phyloP scores from a whole-genome alignment of 2,888 invertebrate genomes.

The Drosophila mettleri region DNA sequence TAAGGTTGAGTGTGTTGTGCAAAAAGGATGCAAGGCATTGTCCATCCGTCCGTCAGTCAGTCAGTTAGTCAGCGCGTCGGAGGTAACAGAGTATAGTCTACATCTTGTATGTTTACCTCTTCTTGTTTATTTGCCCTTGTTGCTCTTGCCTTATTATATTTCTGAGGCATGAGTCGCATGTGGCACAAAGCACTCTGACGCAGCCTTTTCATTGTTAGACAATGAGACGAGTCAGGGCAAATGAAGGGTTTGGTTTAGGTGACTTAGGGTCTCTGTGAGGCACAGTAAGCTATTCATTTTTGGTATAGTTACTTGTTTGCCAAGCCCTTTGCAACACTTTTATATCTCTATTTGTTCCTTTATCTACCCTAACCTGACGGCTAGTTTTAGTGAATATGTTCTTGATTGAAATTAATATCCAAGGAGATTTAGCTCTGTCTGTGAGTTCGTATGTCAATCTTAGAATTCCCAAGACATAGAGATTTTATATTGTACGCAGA shows the following conservation, averaged over 20 bases:
- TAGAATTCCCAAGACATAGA: too few relatives aligned
- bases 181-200: conserved; percentile 50
- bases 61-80: conserved; percentile 16
- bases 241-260: conserved; percentile 1
- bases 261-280: neutral
- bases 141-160: conserved; percentile 74
- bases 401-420: neutral
- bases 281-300: conserved; percentile 66
- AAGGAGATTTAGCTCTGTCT: neutral
- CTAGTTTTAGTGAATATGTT: too few relatives aligned
- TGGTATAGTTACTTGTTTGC: conserved; percentile 67
- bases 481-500: too few relatives aligned
- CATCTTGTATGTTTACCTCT: conserved; percentile 25
- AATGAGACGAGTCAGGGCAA: conserved; percentile 26
- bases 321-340: conserved; percentile 43
- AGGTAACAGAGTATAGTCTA: conserved; percentile 15
- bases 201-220: conserved; percentile 71
- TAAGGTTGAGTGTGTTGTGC: conserved; percentile 40
- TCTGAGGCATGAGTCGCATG: conserved; percentile 54
- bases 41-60: conserved; percentile 11
- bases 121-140: conserved; percentile 66
- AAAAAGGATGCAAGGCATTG: conserved; percentile 38
- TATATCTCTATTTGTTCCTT: neutral
- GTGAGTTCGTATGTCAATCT: too few relatives aligned
- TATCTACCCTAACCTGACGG: neutral